Percentiles rank a stretch among this genome's conserved stretches.
Evolutionary conservation across 2,888 invertebrate genomes (phyloP).

Genomic region (Gymnosoma rotundatum): DNA sequence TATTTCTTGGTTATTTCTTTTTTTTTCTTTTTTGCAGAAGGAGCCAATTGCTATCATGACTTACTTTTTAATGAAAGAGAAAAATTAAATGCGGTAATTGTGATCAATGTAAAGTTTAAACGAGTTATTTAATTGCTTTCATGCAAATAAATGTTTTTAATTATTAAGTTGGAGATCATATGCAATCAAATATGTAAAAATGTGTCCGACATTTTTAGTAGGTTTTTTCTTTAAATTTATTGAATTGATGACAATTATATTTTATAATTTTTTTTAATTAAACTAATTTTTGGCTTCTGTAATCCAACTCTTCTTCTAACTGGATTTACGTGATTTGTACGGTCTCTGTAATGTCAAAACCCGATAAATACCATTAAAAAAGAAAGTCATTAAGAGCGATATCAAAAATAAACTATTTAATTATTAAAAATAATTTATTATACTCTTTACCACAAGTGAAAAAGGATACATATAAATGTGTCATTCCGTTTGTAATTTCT

Average conservation of each 20-base stretch:
- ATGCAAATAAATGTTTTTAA: slow-evolving; percentile 11
- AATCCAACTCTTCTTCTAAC: too few species aligned
- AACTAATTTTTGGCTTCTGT: neutral
- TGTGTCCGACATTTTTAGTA: neutral
- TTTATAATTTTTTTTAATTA: neutral
- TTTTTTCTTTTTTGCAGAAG: slow-evolving; percentile 10
- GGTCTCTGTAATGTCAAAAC: too few species aligned
- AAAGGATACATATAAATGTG: too few species aligned
- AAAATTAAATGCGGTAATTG: slow-evolving; percentile 51
- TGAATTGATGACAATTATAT: neutral
- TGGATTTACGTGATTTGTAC: too few species aligned
- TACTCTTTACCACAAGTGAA: too few species aligned
- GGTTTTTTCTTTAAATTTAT: neutral
- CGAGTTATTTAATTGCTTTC: slow-evolving; percentile 16
- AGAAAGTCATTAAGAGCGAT: too few species aligned
- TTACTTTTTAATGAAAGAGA: slow-evolving; percentile 34
- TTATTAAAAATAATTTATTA: too few species aligned
- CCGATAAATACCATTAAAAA: too few species aligned
- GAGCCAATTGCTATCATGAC: slow-evolving; percentile 52
- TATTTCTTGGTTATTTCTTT: too few species aligned
- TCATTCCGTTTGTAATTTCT: too few species aligned
- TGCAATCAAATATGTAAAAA: neutral
- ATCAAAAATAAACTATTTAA: too few species aligned
- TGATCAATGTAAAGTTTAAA: slow-evolving; percentile 26
- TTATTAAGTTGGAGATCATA: neutral